Base-by-base conservation (phyloP, 1,140 invertebrate species). In the Hyphantria cunea region DNA sequence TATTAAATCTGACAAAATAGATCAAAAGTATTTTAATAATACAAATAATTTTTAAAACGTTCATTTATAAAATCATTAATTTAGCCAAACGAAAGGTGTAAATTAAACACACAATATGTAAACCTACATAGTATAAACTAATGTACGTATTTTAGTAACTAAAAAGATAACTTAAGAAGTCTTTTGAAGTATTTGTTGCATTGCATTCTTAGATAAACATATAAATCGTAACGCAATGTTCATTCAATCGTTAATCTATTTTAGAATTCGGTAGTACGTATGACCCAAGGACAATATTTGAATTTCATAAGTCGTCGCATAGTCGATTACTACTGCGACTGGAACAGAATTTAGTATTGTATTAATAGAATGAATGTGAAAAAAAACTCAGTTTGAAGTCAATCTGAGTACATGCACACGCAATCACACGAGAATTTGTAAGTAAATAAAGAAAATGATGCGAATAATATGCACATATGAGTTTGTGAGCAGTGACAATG, bases 371-470 rank as follows among this genome's bases (percentile, higher is more conserved):
- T 14, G 53, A 13, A 14, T 47, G 42, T 25, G 53, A 33, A 37
- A 56, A 15, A 42, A 56, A 56, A 56, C 45, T 34, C 42, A 45
- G 41, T 17, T 45, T n/a, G 41, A 47, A 31, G 53, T 47, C 45
- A 58, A 49, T 34, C 44, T 14, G 32, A 48, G n/a, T 39, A 39
- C 45, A 58, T 58, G 55, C 55, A 49, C 55, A 31, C 45, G 55
- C 34, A 39, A 39, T 49, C 14, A 49, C 48, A 49, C 31, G 55
- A 17, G 44, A 45, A 33, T 49, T 49, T 39, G 45, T 58, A 58
- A 49, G 55, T 58, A 39, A 14, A 12, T 48, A 56, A 56, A 56
- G 15, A 56, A 34, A 25, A 53, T 56, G 42, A 58, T 33, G 55
- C 45, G 13, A 58, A 49, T 48, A 31, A 45, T 14, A 17, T 7